A percentile compares a stretch with the other conserved stretches of the same genome.
Conservation (phyloP, 2,888 invertebrate species). For the Caenorhabditis drosophilae region DNA sequence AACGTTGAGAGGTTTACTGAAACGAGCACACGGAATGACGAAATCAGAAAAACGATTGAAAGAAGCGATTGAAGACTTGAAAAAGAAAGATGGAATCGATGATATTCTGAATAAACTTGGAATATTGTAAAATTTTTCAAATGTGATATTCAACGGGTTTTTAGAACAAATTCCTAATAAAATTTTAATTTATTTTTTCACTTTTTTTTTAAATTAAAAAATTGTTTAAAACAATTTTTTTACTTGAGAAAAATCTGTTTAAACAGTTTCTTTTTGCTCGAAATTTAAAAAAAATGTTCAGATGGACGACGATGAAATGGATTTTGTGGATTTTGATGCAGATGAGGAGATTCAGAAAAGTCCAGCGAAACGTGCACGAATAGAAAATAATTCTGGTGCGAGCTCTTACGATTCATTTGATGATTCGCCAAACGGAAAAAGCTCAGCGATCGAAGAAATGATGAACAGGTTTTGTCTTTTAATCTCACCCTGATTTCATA, state of each 20-base stretch:
- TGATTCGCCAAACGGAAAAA: background rate
- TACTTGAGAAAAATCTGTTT: background rate
- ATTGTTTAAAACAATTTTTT: conserved; percentile 8
- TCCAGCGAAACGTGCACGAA: too few relatives aligned
- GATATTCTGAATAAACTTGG: conserved; percentile 17
- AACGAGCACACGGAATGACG: conserved; percentile 16
- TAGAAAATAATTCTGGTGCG: too few relatives aligned
- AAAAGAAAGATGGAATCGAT: conserved; percentile 10
- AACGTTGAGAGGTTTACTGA: conserved; percentile 30
- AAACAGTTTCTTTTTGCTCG: background rate
- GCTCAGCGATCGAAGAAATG: background rate
- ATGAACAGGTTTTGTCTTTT: too few relatives aligned
- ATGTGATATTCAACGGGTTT: conserved; percentile 9
- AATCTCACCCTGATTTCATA: too few relatives aligned
- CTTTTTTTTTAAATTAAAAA: background rate
- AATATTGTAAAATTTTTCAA: conserved; percentile 17
- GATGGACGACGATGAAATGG: conserved; percentile 5
- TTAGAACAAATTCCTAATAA: background rate
- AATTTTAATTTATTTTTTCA: background rate
- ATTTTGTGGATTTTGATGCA: conserved; percentile 2
- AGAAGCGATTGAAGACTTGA: conserved; percentile 18
- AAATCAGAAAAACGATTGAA: conserved; percentile 11
- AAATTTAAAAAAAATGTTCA: background rate
- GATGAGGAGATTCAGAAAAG: background rate
- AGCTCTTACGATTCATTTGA: conserved; percentile 1